Evolutionary conservation across 2,113 vertebrate genomes (phyloP).

Genomic region (Saimiri boliviensis): DNA sequence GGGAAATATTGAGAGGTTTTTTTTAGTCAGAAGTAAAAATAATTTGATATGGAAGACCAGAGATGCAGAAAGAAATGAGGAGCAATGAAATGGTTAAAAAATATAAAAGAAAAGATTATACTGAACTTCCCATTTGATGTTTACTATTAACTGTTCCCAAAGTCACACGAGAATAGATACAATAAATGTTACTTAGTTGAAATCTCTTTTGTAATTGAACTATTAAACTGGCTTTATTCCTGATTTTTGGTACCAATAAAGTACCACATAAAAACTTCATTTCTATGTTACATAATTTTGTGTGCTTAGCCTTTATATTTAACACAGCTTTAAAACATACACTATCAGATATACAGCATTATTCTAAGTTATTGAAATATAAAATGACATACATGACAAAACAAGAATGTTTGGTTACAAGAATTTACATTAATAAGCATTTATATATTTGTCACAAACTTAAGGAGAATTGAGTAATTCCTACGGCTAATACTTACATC

Average conservation of each 20-base stretch:
- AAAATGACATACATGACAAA: neutral
- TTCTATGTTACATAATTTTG: neutral
- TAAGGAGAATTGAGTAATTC: neutral
- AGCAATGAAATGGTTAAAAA: neutral
- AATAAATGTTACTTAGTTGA: neutral
- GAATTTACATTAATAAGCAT: neutral
- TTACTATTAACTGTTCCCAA: neutral
- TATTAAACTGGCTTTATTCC: neutral
- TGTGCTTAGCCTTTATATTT: neutral
- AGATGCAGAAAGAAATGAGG: neutral
- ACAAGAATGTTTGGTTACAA: neutral
- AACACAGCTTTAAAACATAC: constrained; percentile 15
- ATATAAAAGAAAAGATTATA: neutral
- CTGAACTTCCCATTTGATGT: neutral
- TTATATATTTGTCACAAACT: neutral
- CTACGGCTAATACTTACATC: neutral
- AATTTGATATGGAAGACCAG: neutral
- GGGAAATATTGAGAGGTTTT: neutral
- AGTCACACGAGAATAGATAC: neutral
- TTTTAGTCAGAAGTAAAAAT: neutral
- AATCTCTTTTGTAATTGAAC: neutral
- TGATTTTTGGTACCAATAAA: neutral
- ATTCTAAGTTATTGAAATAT: neutral
- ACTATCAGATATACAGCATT: neutral
- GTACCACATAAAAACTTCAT: neutral